Conservation (phyloP, 2,888 invertebrate genomes). For the Prosopocoilus inquinatus region DNA sequence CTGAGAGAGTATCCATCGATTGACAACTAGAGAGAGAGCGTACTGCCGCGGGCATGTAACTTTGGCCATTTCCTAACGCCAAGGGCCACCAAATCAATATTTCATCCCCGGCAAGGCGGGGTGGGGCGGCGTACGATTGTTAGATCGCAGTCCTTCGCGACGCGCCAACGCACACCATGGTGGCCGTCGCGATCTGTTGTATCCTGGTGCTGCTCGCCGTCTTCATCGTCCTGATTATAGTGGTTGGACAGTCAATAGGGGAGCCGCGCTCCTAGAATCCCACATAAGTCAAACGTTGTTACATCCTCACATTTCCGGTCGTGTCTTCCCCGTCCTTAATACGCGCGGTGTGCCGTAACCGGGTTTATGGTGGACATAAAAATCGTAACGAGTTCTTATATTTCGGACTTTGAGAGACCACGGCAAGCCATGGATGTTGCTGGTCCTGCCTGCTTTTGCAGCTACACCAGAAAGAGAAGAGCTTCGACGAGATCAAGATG, state of each 20-base stretch:
- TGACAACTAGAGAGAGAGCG: conserved; percentile 26
- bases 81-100: conserved; percentile 44
- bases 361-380: conserved; percentile 14
- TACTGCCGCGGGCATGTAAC: conserved; percentile 27
- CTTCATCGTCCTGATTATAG: conserved; percentile 79
- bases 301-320: neutral
- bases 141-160: conserved; percentile 26
- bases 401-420: conserved; percentile 2
- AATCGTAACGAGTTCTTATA: conserved; percentile 5
- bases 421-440: too few species aligned
- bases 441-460: too few species aligned
- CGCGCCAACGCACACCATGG: conserved; percentile 56
- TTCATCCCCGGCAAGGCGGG: conserved; percentile 48
- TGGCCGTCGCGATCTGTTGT: conserved; percentile 81
- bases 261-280: conserved; percentile 43
- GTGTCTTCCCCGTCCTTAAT: conserved; percentile 22
- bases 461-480: too few species aligned
- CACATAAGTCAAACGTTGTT: neutral
- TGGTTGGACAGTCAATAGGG: conserved; percentile 75
- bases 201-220: conserved; percentile 77
- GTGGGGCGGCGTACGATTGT: conserved; percentile 41
- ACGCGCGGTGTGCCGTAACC: conserved; percentile 14
- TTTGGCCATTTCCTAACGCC: conserved; percentile 36
- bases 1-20: conserved; percentile 24
- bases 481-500: neutral